Base-by-base conservation (phyloP, 1,140 invertebrate species). In the Berghia stephanieae region DNA sequence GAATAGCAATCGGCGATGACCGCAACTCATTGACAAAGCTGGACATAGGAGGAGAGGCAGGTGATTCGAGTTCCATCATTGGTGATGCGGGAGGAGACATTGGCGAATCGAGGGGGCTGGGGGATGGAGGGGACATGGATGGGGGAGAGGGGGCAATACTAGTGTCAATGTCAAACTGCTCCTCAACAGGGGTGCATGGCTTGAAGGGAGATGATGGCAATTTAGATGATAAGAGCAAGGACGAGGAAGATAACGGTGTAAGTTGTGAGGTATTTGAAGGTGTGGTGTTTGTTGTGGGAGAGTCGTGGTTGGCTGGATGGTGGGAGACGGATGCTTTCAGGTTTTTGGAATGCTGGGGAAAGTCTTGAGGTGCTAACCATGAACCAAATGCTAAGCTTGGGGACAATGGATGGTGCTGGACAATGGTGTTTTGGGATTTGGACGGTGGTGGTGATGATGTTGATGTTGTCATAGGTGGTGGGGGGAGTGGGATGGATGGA, bases 1-100 rank as follows among this genome's bases (percentile, higher is more conserved):
- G 74, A 43, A 76, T 76, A n/a, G 74, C 74, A 31, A 76, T 60
- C 21, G 74, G 74, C 1, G 74, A 67, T 42, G 74, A 76, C 31
- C 74, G 27, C 27, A 68, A 36, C 34, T 46, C n/a, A 8, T 40
- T 38, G 1, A 10, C 10, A 13, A 38, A 34, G 21, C 38, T 6
- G n/a, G 74, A 67, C 43, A 38, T n/a, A 18, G 74, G 74, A n/a
- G 74, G 74, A 21, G 74, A 76, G 10, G 63, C 42, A 66, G 74
- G 74, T 1, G 60, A 67, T 27, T 76, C 40, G 31, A 38, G n/a
- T n/a, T n/a, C n/a, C n/a, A n/a, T n/a, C n/a, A n/a, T n/a, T n/a
- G n/a, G n/a, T n/a, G n/a, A n/a, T n/a, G n/a, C n/a, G n/a, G n/a
- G n/a, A n/a, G n/a, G n/a, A n/a, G n/a, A n/a, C n/a, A n/a, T n/a